Percentiles rank a stretch among this genome's conserved stretches.
Conservation (phyloP, 1,140 invertebrate species). For the Lepidurus packardi region DNA sequence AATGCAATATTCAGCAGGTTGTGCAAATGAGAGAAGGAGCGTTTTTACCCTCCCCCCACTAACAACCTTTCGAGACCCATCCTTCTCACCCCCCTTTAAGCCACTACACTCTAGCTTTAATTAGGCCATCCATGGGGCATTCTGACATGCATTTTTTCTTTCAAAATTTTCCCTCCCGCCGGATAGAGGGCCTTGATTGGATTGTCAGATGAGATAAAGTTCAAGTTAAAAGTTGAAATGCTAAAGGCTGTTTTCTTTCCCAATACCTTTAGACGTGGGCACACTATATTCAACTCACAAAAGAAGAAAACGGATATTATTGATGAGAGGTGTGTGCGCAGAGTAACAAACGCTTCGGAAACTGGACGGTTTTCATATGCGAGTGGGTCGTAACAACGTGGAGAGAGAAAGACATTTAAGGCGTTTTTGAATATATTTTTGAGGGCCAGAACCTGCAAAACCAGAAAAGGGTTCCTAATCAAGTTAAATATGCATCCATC, state of each 20-base stretch:
- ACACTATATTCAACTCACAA: background rate
- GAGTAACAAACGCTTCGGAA: background rate
- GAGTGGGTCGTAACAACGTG: background rate
- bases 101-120: background rate
- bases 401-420: background rate
- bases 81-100: background rate
- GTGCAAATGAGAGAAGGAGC: background rate
- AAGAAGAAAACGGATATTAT: constrained; percentile 5
- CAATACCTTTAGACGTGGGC: background rate
- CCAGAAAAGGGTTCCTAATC: background rate
- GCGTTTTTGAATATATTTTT: constrained; percentile 1
- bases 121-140: constrained; percentile 21
- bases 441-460: background rate
- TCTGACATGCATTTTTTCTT: constrained; percentile 15
- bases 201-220: constrained; percentile 22
- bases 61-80: background rate
- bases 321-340: background rate
- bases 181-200: background rate
- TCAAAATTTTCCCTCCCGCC: background rate
- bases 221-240: background rate
- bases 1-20: constrained; percentile 22
- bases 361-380: background rate
- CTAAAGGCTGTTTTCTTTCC: background rate
- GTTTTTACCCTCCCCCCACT: background rate
- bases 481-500: constrained; percentile 12